These are phyloP conservation scores for Apotomis turbidana DNA, from an alignment of 2,888 invertebrate species.

Conservation along the genomic window DNA sequence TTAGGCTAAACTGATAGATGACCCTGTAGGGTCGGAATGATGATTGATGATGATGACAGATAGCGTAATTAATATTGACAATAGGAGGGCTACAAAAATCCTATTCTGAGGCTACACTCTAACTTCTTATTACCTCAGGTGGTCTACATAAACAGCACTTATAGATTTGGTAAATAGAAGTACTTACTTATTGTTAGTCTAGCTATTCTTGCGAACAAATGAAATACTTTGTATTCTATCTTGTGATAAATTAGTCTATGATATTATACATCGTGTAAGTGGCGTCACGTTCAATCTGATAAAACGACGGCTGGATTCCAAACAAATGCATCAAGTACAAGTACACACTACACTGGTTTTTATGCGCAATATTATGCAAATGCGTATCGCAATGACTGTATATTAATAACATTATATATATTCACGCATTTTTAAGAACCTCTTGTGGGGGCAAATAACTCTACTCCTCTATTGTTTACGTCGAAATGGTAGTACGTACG, in stretches of 20 bases:
- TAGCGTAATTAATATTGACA: too few species aligned
- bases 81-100: too few species aligned
- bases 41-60: too few species aligned
- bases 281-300: conserved; percentile 23
- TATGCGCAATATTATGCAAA: background rate
- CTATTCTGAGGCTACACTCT: too few species aligned
- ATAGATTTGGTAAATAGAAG: too few species aligned
- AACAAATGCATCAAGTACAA: conserved; percentile 21
- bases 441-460: background rate
- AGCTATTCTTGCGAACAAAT: background rate
- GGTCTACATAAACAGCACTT: too few species aligned
- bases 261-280: conserved; percentile 5
- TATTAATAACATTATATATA: background rate
- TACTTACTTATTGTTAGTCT: background rate
- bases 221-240: conserved; percentile 10
- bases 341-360: background rate
- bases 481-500: conserved; percentile 59
- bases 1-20: too few species aligned
- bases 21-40: too few species aligned
- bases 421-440: background rate
- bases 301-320: conserved; percentile 17
- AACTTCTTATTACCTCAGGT: too few species aligned
- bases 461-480: background rate
- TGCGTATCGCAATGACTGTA: background rate
- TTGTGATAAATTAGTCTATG: conserved; percentile 13